These are phyloP conservation scores for Danio albolineatus DNA, from an alignment of 2,797 vertebrate genomes.

Conservation along the genomic window DNA sequence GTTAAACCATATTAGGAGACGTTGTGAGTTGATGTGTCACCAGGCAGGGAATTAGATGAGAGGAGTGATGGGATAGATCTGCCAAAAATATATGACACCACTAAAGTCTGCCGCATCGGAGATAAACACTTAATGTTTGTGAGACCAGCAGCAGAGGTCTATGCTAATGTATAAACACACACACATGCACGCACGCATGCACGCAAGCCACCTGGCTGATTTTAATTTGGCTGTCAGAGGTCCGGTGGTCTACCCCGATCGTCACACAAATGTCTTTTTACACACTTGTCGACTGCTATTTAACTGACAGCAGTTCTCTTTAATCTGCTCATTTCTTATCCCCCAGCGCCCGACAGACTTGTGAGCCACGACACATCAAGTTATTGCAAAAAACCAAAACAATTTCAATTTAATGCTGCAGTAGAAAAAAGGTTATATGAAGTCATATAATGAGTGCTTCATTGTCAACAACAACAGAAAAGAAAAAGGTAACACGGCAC, in stretches of 20 bases:
- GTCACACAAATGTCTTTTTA: constrained; percentile 35
- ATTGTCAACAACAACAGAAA: constrained; percentile 97
- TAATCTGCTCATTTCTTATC: constrained; percentile 81
- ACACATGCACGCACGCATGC: constrained; percentile 63
- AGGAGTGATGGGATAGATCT: constrained; percentile 58
- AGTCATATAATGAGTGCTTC: constrained; percentile 98
- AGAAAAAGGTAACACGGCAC: constrained; percentile 83
- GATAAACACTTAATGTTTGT: constrained; percentile 52
- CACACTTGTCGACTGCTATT: constrained; percentile 62
- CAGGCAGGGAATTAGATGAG: constrained; percentile 60
- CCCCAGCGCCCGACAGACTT: constrained; percentile 70
- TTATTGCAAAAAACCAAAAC: constrained; percentile 88
- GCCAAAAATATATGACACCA: constrained; percentile 38
- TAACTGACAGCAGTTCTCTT: constrained; percentile 79
- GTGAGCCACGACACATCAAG: constrained; percentile 83
- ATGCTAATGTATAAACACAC: constrained; percentile 47
- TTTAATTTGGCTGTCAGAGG: constrained; percentile 1
- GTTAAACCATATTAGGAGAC: constrained; percentile 67
- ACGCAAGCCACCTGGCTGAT: not conserved
- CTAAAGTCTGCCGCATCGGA: constrained; percentile 64
- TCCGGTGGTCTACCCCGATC: constrained; percentile 33
- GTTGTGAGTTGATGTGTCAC: constrained; percentile 61
- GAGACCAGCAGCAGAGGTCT: constrained; percentile 52
- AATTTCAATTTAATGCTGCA: constrained; percentile 97
- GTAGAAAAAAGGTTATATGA: constrained; percentile 99